These are phyloP conservation scores for Passer montanus DNA, from an alignment of 2,113 vertebrate genomes.

Conservation along the genomic window DNA sequence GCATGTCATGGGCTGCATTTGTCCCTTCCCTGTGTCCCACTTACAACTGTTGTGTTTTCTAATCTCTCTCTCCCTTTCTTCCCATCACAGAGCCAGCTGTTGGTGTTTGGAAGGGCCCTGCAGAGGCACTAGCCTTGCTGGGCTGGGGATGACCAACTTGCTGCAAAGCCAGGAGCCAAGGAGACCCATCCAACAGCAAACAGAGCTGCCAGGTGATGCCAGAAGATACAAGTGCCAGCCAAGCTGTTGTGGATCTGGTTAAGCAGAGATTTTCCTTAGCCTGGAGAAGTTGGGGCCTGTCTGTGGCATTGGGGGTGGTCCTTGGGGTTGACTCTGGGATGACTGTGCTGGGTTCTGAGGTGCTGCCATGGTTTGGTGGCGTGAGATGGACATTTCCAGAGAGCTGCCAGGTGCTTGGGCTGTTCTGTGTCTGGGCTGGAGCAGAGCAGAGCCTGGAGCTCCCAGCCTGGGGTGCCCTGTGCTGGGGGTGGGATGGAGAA, in stretches of 20 bases:
- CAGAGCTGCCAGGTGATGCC: background rate
- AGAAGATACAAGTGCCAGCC: background rate
- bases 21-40: background rate
- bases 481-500: background rate
- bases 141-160: background rate
- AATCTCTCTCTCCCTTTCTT: background rate
- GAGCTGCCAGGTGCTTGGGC: background rate
- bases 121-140: background rate
- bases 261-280: background rate
- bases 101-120: background rate
- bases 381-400: background rate
- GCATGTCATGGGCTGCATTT: background rate
- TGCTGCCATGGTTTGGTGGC: background rate
- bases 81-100: background rate
- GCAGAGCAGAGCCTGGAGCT: background rate
- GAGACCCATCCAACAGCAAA: background rate
- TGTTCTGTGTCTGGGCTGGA: background rate
- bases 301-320: background rate
- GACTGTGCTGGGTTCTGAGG: background rate
- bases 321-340: background rate
- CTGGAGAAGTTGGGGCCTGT: background rate
- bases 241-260: background rate
- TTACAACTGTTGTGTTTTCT: background rate
- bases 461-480: background rate
- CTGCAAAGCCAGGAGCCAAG: background rate